These are phyloP conservation scores for Sminthurides aquaticus DNA, from an alignment of 2,888 invertebrate genomes.

Conservation along the genomic window DNA sequence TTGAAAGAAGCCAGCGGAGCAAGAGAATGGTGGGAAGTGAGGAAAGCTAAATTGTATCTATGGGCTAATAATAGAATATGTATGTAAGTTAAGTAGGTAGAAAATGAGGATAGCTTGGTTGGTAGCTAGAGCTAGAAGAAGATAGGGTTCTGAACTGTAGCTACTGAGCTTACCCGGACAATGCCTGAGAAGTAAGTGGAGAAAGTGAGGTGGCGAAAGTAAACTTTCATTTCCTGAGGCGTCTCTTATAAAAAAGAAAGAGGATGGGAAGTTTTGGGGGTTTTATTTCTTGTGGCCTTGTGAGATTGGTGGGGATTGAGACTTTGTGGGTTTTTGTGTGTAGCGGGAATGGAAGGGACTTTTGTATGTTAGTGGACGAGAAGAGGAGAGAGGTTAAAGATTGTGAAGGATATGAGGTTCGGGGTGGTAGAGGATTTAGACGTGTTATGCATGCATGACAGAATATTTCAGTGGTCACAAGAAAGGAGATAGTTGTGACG, in stretches of 20 bases:
- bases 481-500: too few relatives aligned
- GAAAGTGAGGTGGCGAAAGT: slow-evolving; percentile 22
- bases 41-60: slow-evolving; percentile 10
- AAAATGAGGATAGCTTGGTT: slow-evolving; percentile 2
- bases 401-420: too few relatives aligned
- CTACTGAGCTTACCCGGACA: background rate
- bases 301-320: too few relatives aligned
- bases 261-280: background rate
- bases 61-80: background rate
- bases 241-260: slow-evolving; percentile 19
- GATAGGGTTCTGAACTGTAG: background rate
- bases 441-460: too few relatives aligned
- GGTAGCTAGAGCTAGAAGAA: background rate
- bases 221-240: slow-evolving; percentile 28
- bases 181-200: background rate
- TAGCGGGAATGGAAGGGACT: background rate
- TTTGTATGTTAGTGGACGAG: too few relatives aligned
- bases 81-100: background rate
- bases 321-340: background rate
- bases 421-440: too few relatives aligned
- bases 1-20: slow-evolving; percentile 3
- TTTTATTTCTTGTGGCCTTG: background rate
- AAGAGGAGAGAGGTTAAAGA: too few relatives aligned
- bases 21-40: slow-evolving; percentile 12
- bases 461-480: too few relatives aligned